Evolutionary conservation across 2,888 invertebrate genomes (phyloP).

Genomic region (Plagodis dolabraria): DNA sequence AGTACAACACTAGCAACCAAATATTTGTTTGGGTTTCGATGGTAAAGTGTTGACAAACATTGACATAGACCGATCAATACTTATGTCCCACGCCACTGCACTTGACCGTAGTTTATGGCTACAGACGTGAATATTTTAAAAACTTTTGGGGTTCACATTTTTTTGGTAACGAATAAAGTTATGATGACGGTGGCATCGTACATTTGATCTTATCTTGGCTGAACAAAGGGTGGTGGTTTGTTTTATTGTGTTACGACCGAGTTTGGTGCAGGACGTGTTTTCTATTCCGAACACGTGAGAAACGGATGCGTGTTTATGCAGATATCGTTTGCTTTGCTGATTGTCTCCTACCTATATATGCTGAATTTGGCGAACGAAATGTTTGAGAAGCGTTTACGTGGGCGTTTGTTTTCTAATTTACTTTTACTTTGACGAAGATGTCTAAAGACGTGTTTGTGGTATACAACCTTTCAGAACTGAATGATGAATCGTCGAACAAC

Average conservation of each 20-base stretch:
- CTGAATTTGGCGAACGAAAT: constrained; percentile 25
- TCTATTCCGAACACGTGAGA: constrained; percentile 22
- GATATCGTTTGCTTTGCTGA: constrained; percentile 26
- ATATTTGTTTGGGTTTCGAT: constrained; percentile 24
- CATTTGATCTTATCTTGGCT: constrained; percentile 21
- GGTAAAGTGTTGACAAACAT: constrained; percentile 30
- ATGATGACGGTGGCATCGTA: constrained; percentile 17
- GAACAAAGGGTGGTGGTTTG: constrained; percentile 16
- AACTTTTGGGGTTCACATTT: constrained; percentile 1
- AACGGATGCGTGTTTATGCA: constrained; percentile 25
- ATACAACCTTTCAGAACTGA: no score
- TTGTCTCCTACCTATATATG: constrained; percentile 12
- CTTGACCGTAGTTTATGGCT: constrained; percentile 22
- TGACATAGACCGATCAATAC: constrained; percentile 29
- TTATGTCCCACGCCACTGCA: constrained; percentile 27
- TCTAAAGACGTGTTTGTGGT: not conserved
- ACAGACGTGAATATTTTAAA: constrained; percentile 15
- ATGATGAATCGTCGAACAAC: no score
- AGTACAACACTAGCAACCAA: constrained; percentile 25
- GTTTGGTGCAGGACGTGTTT: constrained; percentile 20
- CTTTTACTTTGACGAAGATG: constrained; percentile 15
- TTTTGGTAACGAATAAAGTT: constrained; percentile 18
- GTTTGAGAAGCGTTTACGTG: constrained; percentile 18
- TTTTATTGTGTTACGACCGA: constrained; percentile 5
- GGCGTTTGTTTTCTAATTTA: constrained; percentile 17